Conservation (phyloP, 2,113 vertebrate species). For the Myrmophylax atrothorax region DNA sequence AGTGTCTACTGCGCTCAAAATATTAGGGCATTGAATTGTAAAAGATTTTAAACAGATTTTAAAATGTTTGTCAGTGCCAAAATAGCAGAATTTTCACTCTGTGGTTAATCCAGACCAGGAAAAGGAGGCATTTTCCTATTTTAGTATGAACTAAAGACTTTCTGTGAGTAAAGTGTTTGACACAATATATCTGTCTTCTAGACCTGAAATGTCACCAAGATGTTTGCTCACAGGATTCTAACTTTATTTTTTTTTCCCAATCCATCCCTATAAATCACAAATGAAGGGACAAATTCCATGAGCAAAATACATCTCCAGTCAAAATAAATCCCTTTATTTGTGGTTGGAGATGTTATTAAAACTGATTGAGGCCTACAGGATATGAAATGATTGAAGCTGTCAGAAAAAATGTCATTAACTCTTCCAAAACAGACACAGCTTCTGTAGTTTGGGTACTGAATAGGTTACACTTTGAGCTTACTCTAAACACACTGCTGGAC, state of each 20-base stretch:
- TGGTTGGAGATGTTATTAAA: not conserved
- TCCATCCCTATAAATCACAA: not conserved
- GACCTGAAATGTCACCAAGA: not conserved
- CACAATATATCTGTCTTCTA: not conserved
- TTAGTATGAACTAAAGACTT: not conserved
- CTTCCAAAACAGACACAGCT: not conserved
- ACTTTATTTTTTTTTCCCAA: not conserved
- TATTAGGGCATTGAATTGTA: not conserved
- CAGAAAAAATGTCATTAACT: not conserved
- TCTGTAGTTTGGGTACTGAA: not conserved
- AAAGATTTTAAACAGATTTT: too few species aligned
- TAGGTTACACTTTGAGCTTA: not conserved
- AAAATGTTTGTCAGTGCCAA: not conserved
- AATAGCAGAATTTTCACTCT: not conserved
- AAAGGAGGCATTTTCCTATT: not conserved
- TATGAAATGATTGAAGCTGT: not conserved
- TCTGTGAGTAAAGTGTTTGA: not conserved
- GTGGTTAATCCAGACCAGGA: not conserved
- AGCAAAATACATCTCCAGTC: not conserved
- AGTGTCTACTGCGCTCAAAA: not conserved
- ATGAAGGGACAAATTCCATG: not conserved
- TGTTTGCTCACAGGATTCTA: not conserved
- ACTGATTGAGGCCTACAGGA: not conserved
- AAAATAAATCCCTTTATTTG: not conserved
- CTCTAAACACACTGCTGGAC: not conserved